These are phyloP conservation scores for Rostratula benghalensis DNA, from an alignment of 2,113 vertebrate genomes.

Conservation along the genomic window DNA sequence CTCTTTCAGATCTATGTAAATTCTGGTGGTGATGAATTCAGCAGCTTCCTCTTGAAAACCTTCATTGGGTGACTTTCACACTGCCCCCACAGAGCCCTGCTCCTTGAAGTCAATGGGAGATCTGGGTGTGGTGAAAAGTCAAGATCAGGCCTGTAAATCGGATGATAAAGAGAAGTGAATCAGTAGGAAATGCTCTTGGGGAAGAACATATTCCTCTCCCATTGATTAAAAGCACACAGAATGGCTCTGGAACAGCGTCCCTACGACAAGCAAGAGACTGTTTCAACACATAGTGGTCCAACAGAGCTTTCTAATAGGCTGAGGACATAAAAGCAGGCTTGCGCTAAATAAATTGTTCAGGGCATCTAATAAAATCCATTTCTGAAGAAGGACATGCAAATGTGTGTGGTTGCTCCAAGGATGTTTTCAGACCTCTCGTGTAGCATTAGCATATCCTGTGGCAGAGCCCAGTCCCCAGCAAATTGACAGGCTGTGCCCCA, in stretches of 20 bases:
- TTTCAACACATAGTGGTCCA: neutral
- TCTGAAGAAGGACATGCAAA: neutral
- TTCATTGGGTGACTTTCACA: constrained; percentile 24
- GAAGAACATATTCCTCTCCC: neutral
- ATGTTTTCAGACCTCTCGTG: neutral
- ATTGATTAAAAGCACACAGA: neutral
- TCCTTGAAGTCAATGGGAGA: constrained; percentile 59
- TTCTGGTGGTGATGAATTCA: neutral
- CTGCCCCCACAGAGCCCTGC: constrained; percentile 40
- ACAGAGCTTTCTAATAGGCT: neutral
- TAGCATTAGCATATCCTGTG: neutral
- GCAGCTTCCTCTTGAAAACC: constrained; percentile 35
- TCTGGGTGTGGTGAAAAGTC: constrained; percentile 48
- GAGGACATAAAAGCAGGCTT: neutral
- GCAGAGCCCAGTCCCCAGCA: constrained; percentile 18
- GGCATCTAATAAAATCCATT: neutral
- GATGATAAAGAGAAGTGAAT: constrained; percentile 51
- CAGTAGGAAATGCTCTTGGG: constrained; percentile 50
- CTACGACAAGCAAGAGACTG: accelerated
- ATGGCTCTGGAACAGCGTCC: neutral
- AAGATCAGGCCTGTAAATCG: constrained; percentile 45
- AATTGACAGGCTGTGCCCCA: neutral
- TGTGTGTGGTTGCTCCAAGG: neutral
- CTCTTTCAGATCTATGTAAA: constrained; percentile 20
- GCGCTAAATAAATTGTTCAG: neutral